Conservation (phyloP, 2,113 vertebrate genomes). For the Picathartes gymnocephalus region DNA sequence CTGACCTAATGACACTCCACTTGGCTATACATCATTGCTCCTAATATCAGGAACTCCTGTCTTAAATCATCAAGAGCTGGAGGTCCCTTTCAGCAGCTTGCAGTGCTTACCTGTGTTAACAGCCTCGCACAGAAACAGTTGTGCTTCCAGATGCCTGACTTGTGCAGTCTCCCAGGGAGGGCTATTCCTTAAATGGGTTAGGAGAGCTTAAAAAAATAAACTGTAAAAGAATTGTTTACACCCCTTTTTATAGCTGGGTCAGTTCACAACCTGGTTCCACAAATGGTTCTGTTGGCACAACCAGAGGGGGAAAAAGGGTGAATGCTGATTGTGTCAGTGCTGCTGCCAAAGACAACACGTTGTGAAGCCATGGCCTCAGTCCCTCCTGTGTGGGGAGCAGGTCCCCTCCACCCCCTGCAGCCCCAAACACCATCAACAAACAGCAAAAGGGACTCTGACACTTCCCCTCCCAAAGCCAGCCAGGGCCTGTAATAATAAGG, state of each 20-base stretch:
- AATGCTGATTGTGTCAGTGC: not conserved
- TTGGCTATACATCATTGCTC: not conserved
- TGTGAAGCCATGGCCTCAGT: not conserved
- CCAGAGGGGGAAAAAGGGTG: not conserved
- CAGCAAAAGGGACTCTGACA: not conserved
- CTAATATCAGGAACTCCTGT: not conserved
- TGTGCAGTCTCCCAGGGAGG: not conserved
- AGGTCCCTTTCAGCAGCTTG: not conserved
- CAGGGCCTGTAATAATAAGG: not conserved
- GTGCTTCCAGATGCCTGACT: not conserved
- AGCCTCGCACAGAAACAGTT: not conserved
- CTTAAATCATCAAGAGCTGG: not conserved
- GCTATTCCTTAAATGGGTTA: not conserved
- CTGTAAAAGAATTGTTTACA: not conserved
- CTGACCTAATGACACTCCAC: not conserved
- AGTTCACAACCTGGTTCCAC: not conserved
- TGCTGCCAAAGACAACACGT: slow-evolving; percentile 38
- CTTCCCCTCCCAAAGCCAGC: not conserved
- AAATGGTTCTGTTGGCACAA: not conserved
- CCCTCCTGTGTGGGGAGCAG: not conserved
- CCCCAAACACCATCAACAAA: not conserved
- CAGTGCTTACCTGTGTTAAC: not conserved
- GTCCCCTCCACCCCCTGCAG: not conserved
- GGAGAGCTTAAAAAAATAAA: not conserved
- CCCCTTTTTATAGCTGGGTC: not conserved